These are phyloP conservation scores for Pagetopsis macropterus DNA, from an alignment of 2,797 vertebrate genomes.

Conservation along the genomic window DNA sequence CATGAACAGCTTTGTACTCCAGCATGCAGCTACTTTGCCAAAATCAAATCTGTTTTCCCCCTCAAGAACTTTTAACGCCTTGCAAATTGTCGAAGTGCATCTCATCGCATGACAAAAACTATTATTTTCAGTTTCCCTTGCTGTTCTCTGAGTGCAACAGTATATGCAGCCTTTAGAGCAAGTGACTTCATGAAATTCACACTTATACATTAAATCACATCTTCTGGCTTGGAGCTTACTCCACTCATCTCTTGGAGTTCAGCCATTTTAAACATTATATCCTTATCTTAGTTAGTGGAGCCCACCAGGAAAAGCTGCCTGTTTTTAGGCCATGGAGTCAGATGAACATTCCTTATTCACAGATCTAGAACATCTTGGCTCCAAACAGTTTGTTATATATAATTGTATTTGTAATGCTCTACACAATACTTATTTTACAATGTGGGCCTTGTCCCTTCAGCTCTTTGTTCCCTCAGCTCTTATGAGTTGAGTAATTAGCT, in stretches of 20 bases:
- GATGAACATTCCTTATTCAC: constrained; percentile 37
- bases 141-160: constrained; percentile 44
- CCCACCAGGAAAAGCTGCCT: constrained; percentile 59
- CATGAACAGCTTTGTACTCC: constrained; percentile 24
- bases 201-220: constrained; percentile 73
- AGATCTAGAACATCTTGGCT: constrained; percentile 19
- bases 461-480: constrained; percentile 40
- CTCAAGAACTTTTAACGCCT: constrained; percentile 32
- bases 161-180: constrained; percentile 51
- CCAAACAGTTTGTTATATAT: constrained; percentile 27
- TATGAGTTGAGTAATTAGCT: constrained; percentile 35
- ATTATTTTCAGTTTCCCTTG: constrained; percentile 48
- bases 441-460: constrained; percentile 34
- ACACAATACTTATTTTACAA: constrained; percentile 20
- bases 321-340: constrained; percentile 47
- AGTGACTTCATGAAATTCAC: constrained; percentile 67
- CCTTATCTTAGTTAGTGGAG: constrained; percentile 69
- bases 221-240: constrained; percentile 66
- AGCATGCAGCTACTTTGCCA: constrained; percentile 29
- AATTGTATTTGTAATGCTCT: constrained; percentile 22
- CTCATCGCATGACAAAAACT: constrained; percentile 48
- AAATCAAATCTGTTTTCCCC: constrained; percentile 36
- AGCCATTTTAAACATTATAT: constrained; percentile 69
- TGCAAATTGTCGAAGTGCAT: constrained; percentile 52
- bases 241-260: constrained; percentile 66